These are phyloP conservation scores for Glyptemys insculpta DNA, from an alignment of 2,797 vertebrate genomes.

Conservation along the genomic window DNA sequence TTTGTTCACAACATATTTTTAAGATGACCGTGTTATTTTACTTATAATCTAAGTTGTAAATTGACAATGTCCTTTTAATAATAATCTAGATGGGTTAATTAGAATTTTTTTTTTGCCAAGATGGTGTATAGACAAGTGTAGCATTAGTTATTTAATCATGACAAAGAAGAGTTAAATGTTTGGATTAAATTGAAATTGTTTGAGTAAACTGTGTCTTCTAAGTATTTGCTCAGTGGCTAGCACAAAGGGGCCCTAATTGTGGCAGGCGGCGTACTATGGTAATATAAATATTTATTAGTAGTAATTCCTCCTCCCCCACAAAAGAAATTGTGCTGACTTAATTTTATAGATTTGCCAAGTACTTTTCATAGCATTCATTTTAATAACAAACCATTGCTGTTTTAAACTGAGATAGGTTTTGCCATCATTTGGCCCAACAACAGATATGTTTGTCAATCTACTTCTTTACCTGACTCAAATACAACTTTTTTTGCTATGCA, in stretches of 20 bases:
- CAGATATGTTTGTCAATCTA: neutral
- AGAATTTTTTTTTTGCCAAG: neutral
- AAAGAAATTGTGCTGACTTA: neutral
- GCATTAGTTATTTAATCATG: neutral
- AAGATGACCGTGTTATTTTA: conserved; percentile 32
- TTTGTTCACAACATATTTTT: conserved; percentile 21
- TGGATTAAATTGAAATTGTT: neutral
- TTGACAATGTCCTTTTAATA: neutral
- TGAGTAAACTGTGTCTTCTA: neutral
- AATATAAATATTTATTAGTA: neutral
- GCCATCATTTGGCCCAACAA: neutral
- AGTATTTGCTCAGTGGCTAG: neutral
- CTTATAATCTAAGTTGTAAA: conserved; percentile 16
- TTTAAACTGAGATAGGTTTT: neutral
- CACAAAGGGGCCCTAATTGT: neutral
- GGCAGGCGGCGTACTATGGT: neutral
- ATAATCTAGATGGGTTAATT: neutral
- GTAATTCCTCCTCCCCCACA: neutral
- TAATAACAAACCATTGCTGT: neutral
- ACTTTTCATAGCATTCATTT: neutral
- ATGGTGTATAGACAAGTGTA: neutral
- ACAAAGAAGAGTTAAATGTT: neutral
- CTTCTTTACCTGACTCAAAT: neutral
- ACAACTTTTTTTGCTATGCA: neutral
- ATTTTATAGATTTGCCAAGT: neutral